A percentile compares a stretch with the other conserved stretches of the same genome.
These are phyloP conservation scores for Anser cygnoides DNA, from an alignment of 2,113 vertebrate genomes.

Conservation along the genomic window DNA sequence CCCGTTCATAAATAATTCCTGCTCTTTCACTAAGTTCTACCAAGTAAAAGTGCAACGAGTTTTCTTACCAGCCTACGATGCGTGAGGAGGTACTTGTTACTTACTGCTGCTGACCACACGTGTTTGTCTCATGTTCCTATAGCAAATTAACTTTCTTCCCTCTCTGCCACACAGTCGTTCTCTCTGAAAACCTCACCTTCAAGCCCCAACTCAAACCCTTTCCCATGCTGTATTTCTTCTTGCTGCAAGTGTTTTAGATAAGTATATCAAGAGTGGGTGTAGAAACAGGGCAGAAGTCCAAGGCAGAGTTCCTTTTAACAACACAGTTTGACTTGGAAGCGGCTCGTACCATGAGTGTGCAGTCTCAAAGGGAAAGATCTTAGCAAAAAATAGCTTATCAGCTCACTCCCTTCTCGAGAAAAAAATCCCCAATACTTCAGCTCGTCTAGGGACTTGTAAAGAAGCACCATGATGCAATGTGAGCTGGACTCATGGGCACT, in stretches of 20 bases:
- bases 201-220: neutral
- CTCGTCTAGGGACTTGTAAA: neutral
- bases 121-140: neutral
- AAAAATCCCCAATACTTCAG: constrained; percentile 33
- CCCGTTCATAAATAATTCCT: neutral
- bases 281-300: constrained; percentile 50
- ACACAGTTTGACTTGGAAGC: constrained; percentile 40
- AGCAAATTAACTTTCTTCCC: neutral
- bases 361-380: constrained; percentile 46
- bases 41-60: neutral
- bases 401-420: constrained; percentile 15
- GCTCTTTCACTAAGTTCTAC: neutral
- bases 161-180: neutral
- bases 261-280: constrained; percentile 58
- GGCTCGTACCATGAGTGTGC: constrained; percentile 31
- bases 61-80: neutral
- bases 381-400: constrained; percentile 50
- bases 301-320: constrained; percentile 37
- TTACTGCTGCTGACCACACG: neutral
- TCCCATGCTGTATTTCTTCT: neutral
- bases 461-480: accelerated
- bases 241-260: constrained; percentile 45
- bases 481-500: neutral
- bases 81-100: neutral
- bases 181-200: constrained; percentile 27